Percentiles rank a stretch among this genome's conserved stretches.
Conservation (phyloP, 2,888 invertebrate species). For the Cheilosia variabilis region DNA sequence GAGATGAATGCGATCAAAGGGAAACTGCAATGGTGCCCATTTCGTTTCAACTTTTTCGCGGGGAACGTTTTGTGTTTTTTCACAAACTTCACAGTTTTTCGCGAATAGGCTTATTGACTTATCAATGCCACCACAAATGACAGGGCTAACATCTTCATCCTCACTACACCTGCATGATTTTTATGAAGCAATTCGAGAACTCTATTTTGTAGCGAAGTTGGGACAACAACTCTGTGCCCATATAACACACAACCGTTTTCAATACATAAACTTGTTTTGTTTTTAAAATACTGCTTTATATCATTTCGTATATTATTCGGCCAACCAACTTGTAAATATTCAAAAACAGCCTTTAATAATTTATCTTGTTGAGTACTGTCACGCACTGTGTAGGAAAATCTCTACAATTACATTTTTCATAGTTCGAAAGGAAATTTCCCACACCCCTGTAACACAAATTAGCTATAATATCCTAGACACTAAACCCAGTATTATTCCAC, state of each 20-base stretch:
- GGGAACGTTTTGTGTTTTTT: constrained; percentile 25
- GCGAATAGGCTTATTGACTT: too few species aligned
- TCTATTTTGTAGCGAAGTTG: background rate
- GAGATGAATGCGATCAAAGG: constrained; percentile 27
- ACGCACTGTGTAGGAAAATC: too few species aligned
- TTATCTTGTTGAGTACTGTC: too few species aligned
- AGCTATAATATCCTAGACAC: too few species aligned
- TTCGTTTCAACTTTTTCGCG: constrained; percentile 31
- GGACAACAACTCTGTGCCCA: constrained; percentile 30
- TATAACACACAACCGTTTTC: constrained; percentile 34
- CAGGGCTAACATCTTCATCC: constrained; percentile 34
- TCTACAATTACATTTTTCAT: too few species aligned
- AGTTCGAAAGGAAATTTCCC: too few species aligned
- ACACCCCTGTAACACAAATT: too few species aligned
- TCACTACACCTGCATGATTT: constrained; percentile 5
- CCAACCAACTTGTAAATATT: constrained; percentile 11
- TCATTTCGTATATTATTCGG: constrained; percentile 15
- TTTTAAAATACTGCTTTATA: constrained; percentile 24
- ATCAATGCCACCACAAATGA: constrained; percentile 39
- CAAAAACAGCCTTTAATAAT: too few species aligned
- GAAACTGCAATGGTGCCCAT: constrained; percentile 13
- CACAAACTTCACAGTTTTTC: constrained; percentile 6
- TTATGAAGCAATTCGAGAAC: background rate
- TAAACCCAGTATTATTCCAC: too few species aligned
- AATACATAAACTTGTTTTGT: constrained; percentile 10